These are phyloP conservation scores for Saccopteryx bilineata DNA, from an alignment of 2,113 vertebrate species.

Conservation along the genomic window DNA sequence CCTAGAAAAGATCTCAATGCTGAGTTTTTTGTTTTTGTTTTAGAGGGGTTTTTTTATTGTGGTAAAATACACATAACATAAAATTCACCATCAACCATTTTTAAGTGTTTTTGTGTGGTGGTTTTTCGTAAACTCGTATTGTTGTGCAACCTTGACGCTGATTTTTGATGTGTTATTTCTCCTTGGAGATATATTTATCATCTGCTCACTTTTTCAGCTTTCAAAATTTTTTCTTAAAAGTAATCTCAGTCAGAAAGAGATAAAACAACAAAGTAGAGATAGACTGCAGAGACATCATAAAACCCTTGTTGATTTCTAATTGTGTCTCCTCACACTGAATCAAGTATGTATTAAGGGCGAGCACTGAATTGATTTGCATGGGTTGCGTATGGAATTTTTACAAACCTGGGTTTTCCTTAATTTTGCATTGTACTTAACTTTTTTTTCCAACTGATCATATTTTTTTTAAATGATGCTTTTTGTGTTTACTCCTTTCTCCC, in stretches of 20 bases:
- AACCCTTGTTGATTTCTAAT: background rate
- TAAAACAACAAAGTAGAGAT: background rate
- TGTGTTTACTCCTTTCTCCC: background rate
- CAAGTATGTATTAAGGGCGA: background rate
- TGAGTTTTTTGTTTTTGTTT: background rate
- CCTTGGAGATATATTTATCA: background rate
- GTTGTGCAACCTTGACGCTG: background rate
- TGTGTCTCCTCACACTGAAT: background rate
- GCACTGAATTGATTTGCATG: background rate
- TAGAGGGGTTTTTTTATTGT: background rate
- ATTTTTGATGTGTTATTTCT: constrained; percentile 14
- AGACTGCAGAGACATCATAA: background rate
- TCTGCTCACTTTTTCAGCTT: background rate
- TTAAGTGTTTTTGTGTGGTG: background rate
- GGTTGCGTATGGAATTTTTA: background rate
- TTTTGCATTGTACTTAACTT: constrained; percentile 1
- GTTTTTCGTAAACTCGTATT: background rate
- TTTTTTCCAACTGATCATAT: background rate
- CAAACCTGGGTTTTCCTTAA: background rate
- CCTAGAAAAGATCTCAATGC: background rate
- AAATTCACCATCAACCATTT: background rate
- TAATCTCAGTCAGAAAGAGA: constrained; percentile 29
- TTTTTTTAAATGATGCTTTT: background rate
- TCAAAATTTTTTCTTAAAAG: constrained; percentile 57
- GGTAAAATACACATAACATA: background rate